Conservation (phyloP, 2,113 vertebrate species). For the Apodemus speciosus region DNA sequence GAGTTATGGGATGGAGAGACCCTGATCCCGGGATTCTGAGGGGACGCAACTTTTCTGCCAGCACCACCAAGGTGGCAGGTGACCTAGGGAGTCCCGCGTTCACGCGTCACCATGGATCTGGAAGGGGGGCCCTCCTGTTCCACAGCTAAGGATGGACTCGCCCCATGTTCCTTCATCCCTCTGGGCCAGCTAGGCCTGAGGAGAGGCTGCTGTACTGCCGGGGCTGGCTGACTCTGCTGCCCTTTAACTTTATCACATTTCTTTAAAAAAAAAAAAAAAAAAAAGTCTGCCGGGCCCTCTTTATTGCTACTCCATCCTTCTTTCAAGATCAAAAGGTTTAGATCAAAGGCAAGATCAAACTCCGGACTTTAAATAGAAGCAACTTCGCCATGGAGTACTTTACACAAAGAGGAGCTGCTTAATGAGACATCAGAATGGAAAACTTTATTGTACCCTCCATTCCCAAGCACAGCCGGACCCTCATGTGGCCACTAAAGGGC, state of each 20-base stretch:
- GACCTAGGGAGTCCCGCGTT: neutral
- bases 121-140: neutral
- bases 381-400: slow-evolving; percentile 80
- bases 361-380: slow-evolving; percentile 85
- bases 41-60: slow-evolving; percentile 37
- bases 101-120: neutral
- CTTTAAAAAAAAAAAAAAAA: slow-evolving; percentile 55
- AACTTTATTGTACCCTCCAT: slow-evolving; percentile 79
- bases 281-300: slow-evolving; percentile 70
- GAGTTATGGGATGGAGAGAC: neutral
- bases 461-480: slow-evolving; percentile 66
- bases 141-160: neutral
- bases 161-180: neutral
- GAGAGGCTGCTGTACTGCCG: neutral
- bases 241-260: slow-evolving; percentile 79
- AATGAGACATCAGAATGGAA: slow-evolving; percentile 78
- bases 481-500: slow-evolving; percentile 59
- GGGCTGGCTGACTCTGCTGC: slow-evolving; percentile 65
- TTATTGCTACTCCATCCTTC: slow-evolving; percentile 83
- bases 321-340: slow-evolving; percentile 89
- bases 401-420: slow-evolving; percentile 77
- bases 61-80: slow-evolving; percentile 23
- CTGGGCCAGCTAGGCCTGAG: neutral
- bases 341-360: slow-evolving; percentile 89
- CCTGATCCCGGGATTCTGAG: neutral